phyloP scores from a whole-genome alignment of 2,888 invertebrate species.

The Ctena decussata region DNA sequence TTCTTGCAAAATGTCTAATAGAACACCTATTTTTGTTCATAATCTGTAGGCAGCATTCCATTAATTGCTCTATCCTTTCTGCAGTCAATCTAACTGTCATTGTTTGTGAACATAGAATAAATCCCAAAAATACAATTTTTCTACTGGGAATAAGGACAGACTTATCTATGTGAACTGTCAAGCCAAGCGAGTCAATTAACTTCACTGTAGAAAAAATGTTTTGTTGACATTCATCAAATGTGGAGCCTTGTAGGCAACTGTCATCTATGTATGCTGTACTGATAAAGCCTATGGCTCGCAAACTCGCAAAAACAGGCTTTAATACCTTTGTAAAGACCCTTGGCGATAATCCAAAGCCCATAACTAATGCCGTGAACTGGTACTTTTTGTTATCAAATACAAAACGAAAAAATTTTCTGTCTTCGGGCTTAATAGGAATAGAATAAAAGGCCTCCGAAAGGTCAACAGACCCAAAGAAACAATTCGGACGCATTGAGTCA shows the following conservation, averaged over 20 bases:
- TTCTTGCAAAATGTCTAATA: constrained; percentile 7
- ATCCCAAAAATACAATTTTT: constrained; percentile 57
- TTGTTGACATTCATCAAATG: constrained; percentile 19
- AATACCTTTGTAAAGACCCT: constrained; percentile 47
- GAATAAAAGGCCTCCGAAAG: constrained; percentile 49
- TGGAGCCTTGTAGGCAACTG: constrained; percentile 35
- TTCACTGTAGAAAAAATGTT: constrained; percentile 28
- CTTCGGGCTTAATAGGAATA: constrained; percentile 15
- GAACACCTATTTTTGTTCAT: constrained; percentile 5
- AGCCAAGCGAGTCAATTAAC: constrained; percentile 52
- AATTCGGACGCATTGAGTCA: constrained; percentile 21
- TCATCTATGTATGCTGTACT: constrained; percentile 61
- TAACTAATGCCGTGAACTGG: constrained; percentile 28
- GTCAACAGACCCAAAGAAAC: constrained; percentile 51
- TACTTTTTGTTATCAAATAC: constrained; percentile 24
- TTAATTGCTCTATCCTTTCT: not conserved
- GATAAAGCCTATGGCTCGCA: constrained; percentile 33
- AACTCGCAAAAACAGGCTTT: no score
- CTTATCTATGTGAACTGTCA: constrained; percentile 59
- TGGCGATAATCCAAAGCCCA: constrained; percentile 40
- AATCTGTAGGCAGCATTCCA: not conserved
- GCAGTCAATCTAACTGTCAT: constrained; percentile 37
- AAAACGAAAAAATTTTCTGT: constrained; percentile 56
- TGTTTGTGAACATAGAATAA: constrained; percentile 50
- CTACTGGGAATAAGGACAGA: constrained; percentile 46